Evolutionary conservation across 1,140 invertebrate genomes (phyloP).

Genomic region (Chymomyza costata): DNA sequence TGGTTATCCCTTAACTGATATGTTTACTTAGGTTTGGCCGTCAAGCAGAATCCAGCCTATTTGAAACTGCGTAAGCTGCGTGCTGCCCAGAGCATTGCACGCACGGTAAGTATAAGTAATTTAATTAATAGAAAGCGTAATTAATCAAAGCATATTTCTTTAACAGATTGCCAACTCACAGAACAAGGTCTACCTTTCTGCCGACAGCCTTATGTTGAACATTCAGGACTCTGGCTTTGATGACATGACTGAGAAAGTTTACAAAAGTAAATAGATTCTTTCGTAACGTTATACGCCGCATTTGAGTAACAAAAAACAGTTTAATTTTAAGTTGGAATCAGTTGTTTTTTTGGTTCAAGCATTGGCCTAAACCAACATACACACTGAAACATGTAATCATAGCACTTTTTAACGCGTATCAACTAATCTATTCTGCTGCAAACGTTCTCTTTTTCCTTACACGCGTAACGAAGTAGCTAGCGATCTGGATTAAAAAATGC

Average conservation of each 20-base stretch:
- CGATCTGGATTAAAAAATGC: conserved; percentile 55
- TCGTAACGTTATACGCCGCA: conserved; percentile 42
- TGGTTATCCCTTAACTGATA: conserved; percentile 80
- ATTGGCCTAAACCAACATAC: conserved; percentile 34
- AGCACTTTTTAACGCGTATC: conserved; percentile 36
- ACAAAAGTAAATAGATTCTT: conserved; percentile 82
- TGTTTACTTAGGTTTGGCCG: conserved; percentile 94
- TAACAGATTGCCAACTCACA: conserved; percentile 92
- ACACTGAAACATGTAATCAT: too few species aligned
- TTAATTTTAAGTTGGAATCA: conserved; percentile 58
- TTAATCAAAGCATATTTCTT: not conserved
- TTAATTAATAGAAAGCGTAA: not conserved
- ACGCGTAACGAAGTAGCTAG: conserved; percentile 40
- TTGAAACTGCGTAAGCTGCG: conserved; percentile 97
- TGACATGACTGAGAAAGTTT: conserved; percentile 86
- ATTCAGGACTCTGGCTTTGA: conserved; percentile 96
- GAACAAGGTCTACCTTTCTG: conserved; percentile 95
- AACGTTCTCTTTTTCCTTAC: conserved; percentile 28
- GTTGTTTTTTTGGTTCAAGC: conserved; percentile 48
- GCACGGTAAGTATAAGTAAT: conserved; percentile 84
- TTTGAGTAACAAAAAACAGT: conserved; percentile 30
- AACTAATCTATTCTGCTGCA: conserved; percentile 35
- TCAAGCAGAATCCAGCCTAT: conserved; percentile 96
- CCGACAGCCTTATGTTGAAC: conserved; percentile 96
- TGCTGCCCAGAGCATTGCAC: conserved; percentile 97